Percentiles rank a stretch among this genome's conserved stretches.
Conservation (phyloP, 2,113 vertebrate species). For the Lampris incognitus region DNA sequence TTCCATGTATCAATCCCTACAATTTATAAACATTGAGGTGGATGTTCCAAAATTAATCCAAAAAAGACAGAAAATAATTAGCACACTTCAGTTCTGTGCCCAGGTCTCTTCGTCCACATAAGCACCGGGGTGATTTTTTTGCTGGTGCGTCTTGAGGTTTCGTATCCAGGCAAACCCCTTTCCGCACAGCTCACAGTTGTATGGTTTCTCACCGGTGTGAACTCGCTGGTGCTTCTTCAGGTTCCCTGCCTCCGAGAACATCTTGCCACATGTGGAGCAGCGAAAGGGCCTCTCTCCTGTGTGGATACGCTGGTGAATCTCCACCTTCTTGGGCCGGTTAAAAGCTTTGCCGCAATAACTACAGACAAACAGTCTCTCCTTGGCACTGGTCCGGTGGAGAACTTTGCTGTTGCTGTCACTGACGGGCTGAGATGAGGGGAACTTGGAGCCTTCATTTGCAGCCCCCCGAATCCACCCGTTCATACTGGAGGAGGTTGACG, state of each 20-base stretch:
- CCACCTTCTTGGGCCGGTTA: slow-evolving; percentile 81
- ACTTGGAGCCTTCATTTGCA: background rate
- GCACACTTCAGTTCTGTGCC: slow-evolving; percentile 10
- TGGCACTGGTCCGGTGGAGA: slow-evolving; percentile 29
- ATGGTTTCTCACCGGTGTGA: slow-evolving; percentile 79
- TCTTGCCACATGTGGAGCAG: slow-evolving; percentile 80
- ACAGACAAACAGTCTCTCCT: slow-evolving; percentile 79
- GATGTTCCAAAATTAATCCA: too few relatives aligned
- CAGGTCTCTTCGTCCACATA: slow-evolving; percentile 23
- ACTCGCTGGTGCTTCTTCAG: slow-evolving; percentile 81
- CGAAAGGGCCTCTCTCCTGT: slow-evolving; percentile 81
- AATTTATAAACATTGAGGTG: too few relatives aligned
- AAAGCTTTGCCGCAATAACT: slow-evolving; percentile 80
- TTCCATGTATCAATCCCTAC: too few relatives aligned
- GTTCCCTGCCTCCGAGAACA: slow-evolving; percentile 79
- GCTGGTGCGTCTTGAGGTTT: slow-evolving; percentile 81
- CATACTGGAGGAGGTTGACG: slow-evolving; percentile 41
- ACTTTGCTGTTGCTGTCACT: background rate
- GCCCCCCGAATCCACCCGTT: slow-evolving; percentile 43
- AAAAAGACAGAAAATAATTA: background rate
- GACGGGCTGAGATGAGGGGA: slow-evolving; percentile 21
- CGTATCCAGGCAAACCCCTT: slow-evolving; percentile 78
- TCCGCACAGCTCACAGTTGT: slow-evolving; percentile 74
- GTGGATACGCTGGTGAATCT: slow-evolving; percentile 82
- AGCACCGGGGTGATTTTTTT: slow-evolving; percentile 71